Evolutionary conservation across 2,888 invertebrate species (phyloP).

Genomic region (Pseudeuparius sepicola): DNA sequence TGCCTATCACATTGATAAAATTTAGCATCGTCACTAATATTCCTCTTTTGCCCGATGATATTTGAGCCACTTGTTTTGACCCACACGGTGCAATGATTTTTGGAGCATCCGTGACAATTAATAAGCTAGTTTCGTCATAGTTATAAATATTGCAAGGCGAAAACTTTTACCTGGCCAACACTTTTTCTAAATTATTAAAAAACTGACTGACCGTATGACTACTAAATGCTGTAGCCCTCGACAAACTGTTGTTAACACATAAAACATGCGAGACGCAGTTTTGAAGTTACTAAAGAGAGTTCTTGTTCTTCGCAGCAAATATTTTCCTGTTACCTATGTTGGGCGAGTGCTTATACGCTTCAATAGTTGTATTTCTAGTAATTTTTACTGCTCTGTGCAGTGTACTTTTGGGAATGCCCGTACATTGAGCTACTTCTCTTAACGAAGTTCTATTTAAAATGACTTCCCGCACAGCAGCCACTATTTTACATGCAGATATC

Average conservation of each 20-base stretch:
- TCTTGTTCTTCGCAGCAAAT: constrained; percentile 1
- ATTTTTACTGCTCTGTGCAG: constrained; percentile 3
- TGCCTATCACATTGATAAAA: too few relatives aligned
- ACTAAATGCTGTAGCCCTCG: constrained; percentile 1
- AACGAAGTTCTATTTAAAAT: constrained; percentile 1
- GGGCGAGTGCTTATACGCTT: constrained; percentile 2
- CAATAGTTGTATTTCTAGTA: constrained; percentile 2
- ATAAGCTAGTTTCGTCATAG: constrained; percentile 3
- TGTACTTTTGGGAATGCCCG: constrained; percentile 1
- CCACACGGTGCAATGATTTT: constrained; percentile 3
- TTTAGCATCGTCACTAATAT: too few relatives aligned
- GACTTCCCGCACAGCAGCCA: not conserved
- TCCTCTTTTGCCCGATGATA: constrained; percentile 2
- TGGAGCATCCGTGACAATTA: constrained; percentile 3
- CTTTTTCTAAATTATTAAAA: constrained; percentile 3
- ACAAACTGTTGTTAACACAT: constrained; percentile 1
- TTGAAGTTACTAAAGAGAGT: constrained; percentile 3
- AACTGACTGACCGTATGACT: constrained; percentile 1
- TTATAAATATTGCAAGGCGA: constrained; percentile 1
- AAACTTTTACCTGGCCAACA: constrained; percentile 2
- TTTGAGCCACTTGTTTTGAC: constrained; percentile 2
- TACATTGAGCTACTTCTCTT: constrained; percentile 2
- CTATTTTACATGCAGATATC: too few relatives aligned
- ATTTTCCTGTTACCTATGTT: constrained; percentile 2
- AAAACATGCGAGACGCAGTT: constrained; percentile 2